Conservation (phyloP, 23 tunicate genomes). For the Diplosoma virens region DNA sequence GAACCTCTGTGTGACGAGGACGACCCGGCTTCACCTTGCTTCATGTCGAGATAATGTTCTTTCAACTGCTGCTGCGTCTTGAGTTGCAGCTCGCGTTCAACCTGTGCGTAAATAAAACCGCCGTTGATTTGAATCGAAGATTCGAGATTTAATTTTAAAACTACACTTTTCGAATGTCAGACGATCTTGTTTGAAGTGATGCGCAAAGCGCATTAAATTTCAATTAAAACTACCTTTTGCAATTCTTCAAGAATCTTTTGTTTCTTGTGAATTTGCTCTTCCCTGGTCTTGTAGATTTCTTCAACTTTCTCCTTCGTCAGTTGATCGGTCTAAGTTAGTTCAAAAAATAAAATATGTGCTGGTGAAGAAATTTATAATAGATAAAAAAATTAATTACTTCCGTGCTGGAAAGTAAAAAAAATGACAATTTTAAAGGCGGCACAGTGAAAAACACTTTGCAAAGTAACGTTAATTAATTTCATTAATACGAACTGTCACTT, state of each 20-base stretch:
- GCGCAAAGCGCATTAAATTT: too few relatives aligned
- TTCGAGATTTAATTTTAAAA: too few relatives aligned
- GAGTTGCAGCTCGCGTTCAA: conserved; percentile 70
- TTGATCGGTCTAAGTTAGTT: conserved; percentile 38
- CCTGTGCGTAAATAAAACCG: too few relatives aligned
- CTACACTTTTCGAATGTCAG: too few relatives aligned
- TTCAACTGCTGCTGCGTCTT: conserved; percentile 74
- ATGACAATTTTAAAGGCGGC: too few relatives aligned
- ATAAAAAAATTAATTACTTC: too few relatives aligned
- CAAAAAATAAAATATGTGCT: too few relatives aligned
- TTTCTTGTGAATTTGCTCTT: conserved; percentile 75
- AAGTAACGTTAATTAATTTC: too few relatives aligned
- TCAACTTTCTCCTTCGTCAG: conserved; percentile 63
- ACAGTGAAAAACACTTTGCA: too few relatives aligned
- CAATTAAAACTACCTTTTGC: conserved; percentile 55
- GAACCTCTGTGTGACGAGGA: conserved; percentile 45
- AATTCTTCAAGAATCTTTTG: conserved; percentile 91
- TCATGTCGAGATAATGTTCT: conserved; percentile 53
- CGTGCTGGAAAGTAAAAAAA: too few relatives aligned
- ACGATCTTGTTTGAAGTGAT: too few relatives aligned
- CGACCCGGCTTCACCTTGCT: conserved; percentile 31
- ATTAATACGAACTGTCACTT: too few relatives aligned
- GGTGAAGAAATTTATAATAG: neutral
- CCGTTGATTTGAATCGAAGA: neutral
- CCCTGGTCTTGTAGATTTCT: conserved; percentile 63